Percentiles rank a stretch among this genome's conserved stretches.
Evolutionary conservation across 2,888 invertebrate species (phyloP).

Genomic region (Patella ulyssiponensis): DNA sequence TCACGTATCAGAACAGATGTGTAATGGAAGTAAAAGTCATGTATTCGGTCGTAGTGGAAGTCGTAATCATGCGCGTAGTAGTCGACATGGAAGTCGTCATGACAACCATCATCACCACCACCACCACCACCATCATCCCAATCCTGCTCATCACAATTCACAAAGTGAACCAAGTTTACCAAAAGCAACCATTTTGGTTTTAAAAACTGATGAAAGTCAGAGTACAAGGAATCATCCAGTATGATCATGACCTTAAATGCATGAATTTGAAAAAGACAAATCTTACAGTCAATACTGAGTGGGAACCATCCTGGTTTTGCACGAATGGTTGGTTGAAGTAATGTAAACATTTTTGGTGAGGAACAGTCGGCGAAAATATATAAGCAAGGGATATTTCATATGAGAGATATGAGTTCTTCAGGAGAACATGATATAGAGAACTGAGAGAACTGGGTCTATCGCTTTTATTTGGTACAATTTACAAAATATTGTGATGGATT

Average conservation of each 20-base stretch:
- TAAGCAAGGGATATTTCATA: too few species aligned
- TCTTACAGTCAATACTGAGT: too few species aligned
- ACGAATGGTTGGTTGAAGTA: too few species aligned
- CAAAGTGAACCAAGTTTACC: background rate
- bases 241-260: background rate
- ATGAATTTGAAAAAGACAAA: too few species aligned
- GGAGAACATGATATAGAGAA: too few species aligned
- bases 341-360: too few species aligned
- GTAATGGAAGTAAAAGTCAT: conserved; percentile 40
- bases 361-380: too few species aligned
- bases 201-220: background rate
- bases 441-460: too few species aligned
- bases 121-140: conserved; percentile 30
- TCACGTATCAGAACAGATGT: conserved; percentile 21
- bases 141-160: conserved; percentile 22
- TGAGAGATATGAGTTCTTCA: too few species aligned
- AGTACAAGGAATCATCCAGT: background rate
- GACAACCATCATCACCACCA: conserved; percentile 14
- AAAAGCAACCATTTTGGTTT: background rate
- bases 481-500: too few species aligned
- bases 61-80: conserved; percentile 19
- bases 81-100: conserved; percentile 5
- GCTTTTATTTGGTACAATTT: too few species aligned
- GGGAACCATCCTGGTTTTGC: too few species aligned
- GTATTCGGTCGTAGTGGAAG: conserved; percentile 19